These are phyloP conservation scores for Bagarius yarrelli DNA, from an alignment of 2,113 vertebrate species.

Conservation along the genomic window DNA sequence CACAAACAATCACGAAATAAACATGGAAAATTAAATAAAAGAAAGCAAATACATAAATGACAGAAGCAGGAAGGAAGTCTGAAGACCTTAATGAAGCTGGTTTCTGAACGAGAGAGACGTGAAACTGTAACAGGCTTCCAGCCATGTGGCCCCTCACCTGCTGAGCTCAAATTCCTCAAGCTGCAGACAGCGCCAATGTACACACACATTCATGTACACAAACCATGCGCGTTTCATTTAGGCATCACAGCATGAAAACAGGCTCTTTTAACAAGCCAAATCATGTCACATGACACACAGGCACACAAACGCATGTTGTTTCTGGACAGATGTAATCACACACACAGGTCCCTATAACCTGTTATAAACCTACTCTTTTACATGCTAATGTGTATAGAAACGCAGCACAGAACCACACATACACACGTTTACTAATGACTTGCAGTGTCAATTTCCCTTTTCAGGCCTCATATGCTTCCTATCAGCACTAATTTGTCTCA, in stretches of 20 bases:
- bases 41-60: not conserved
- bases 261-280: slow-evolving; percentile 50
- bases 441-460: slow-evolving; percentile 39
- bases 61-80: not conserved
- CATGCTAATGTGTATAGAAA: slow-evolving; percentile 10
- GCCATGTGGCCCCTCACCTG: slow-evolving; percentile 65
- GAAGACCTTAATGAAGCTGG: not conserved
- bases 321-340: not conserved
- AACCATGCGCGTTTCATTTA: slow-evolving; percentile 3
- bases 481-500: slow-evolving; percentile 75
- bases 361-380: not conserved
- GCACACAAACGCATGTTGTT: slow-evolving; percentile 8
- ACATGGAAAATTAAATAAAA: not conserved
- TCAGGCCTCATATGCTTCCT: slow-evolving; percentile 72
- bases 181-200: slow-evolving; percentile 40
- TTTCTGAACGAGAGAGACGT: not conserved
- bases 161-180: slow-evolving; percentile 47
- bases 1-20: too few species aligned
- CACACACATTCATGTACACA: slow-evolving; percentile 20
- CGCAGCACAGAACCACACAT: slow-evolving; percentile 28
- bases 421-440: slow-evolving; percentile 48
- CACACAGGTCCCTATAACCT: slow-evolving; percentile 16
- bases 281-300: slow-evolving; percentile 42
- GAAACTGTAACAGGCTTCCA: slow-evolving; percentile 17
- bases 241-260: slow-evolving; percentile 48